Evolutionary conservation across 1,140 invertebrate species (phyloP).

Genomic region (Apis cerana): DNA sequence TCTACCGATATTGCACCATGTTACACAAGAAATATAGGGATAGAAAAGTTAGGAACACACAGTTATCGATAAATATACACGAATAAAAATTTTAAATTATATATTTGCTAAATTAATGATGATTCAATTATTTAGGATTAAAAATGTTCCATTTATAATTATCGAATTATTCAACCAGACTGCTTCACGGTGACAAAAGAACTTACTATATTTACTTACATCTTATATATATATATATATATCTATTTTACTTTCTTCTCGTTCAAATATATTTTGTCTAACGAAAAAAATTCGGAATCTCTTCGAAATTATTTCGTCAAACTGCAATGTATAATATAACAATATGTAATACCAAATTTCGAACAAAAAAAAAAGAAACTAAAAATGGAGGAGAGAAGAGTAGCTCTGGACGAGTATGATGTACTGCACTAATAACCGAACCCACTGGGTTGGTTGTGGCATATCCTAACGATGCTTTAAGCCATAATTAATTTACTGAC

Average conservation of each 20-base stretch:
- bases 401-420: slow-evolving; percentile 67
- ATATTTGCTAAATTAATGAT: too few species aligned
- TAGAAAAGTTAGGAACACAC: too few species aligned
- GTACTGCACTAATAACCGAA: slow-evolving; percentile 77
- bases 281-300: not conserved
- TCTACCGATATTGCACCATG: slow-evolving; percentile 63
- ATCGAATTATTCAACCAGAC: not conserved
- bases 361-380: slow-evolving; percentile 11
- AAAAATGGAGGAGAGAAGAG: not conserved
- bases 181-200: not conserved
- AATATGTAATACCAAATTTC: not conserved
- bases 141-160: too few species aligned
- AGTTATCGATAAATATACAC: too few species aligned
- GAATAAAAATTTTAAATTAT: too few species aligned
- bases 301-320: not conserved
- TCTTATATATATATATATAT: not conserved
- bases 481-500: slow-evolving; percentile 77
- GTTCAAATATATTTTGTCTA: too few species aligned
- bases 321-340: not conserved
- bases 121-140: too few species aligned
- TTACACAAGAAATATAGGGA: too few species aligned
- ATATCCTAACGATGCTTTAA: slow-evolving; percentile 77
- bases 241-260: not conserved
- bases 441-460: slow-evolving; percentile 60
- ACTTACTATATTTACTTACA: not conserved